Conservation (phyloP, 2,888 invertebrate species). For the Cartodere bifasciata region DNA sequence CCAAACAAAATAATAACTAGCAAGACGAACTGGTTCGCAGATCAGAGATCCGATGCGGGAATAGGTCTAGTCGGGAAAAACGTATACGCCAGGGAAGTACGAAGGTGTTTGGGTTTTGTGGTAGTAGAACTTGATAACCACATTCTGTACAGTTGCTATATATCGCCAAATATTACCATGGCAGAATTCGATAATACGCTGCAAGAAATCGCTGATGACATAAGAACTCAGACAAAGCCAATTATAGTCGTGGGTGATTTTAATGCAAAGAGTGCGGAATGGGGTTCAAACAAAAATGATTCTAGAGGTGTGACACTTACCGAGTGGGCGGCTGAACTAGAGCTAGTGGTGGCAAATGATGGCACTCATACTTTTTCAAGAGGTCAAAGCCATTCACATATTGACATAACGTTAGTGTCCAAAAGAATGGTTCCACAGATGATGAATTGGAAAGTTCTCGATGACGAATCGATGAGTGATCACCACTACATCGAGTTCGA, state of each 20-base stretch:
- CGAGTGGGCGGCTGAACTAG: constrained; percentile 5
- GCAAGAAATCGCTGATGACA: constrained; percentile 2
- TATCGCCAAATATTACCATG: constrained; percentile 4
- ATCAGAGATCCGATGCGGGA: too few relatives aligned
- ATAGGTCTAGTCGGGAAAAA: too few relatives aligned
- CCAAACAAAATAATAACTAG: too few relatives aligned
- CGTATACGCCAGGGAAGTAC: too few relatives aligned
- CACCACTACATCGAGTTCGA: constrained; percentile 2
- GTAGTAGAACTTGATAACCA: not conserved
- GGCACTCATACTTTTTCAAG: constrained; percentile 4
- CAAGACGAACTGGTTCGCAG: constrained; percentile 5
- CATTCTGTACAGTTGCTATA: constrained; percentile 1
- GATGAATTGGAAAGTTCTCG: constrained; percentile 1
- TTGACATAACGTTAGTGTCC: constrained; percentile 3
- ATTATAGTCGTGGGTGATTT: constrained; percentile 3
- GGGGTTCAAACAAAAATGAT: constrained; percentile 4
- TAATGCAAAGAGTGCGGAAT: constrained; percentile 4
- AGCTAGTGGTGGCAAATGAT: not conserved
- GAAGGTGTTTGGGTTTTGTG: not conserved
- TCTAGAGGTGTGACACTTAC: constrained; percentile 3
- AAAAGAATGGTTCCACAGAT: not conserved
- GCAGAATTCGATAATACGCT: not conserved
- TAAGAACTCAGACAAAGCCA: not conserved
- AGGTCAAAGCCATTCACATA: constrained; percentile 2
- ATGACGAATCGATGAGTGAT: constrained; percentile 4